Evolutionary conservation across 2,797 vertebrate genomes (phyloP).

Genomic region (Muscicapa comitata): DNA sequence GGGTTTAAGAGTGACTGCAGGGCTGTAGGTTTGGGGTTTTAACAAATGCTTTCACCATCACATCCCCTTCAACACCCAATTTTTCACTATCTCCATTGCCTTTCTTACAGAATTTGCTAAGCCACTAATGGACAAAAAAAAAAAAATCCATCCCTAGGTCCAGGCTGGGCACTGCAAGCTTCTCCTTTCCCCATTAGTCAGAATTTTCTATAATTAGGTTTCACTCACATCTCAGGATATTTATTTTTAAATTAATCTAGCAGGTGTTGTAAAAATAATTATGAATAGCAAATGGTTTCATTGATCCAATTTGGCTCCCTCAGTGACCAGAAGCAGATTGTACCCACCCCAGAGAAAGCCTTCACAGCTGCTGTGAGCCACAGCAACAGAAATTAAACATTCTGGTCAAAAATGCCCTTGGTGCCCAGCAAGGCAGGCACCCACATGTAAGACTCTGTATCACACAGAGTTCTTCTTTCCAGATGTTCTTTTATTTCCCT

Average conservation of each 20-base stretch:
- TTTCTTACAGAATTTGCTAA: background rate
- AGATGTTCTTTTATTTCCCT: background rate
- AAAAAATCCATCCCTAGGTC: background rate
- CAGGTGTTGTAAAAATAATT: background rate
- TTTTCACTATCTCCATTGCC: background rate
- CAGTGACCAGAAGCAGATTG: background rate
- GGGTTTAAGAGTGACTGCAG: background rate
- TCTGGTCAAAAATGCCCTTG: background rate
- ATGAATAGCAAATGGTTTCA: background rate
- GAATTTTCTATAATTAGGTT: background rate
- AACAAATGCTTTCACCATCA: background rate
- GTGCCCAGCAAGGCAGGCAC: background rate
- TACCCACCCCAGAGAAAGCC: background rate
- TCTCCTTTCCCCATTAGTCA: background rate
- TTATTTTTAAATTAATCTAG: background rate
- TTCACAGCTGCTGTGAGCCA: background rate
- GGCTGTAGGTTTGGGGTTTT: background rate
- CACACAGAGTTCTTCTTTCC: background rate
- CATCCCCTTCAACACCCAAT: background rate
- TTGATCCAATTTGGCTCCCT: background rate
- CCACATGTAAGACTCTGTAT: accelerated
- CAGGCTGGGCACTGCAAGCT: background rate
- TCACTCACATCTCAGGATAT: background rate
- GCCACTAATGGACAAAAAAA: background rate
- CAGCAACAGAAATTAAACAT: background rate